phyloP scores from a whole-genome alignment of 1,140 invertebrate species.

The Caenorhabditis latens region DNA sequence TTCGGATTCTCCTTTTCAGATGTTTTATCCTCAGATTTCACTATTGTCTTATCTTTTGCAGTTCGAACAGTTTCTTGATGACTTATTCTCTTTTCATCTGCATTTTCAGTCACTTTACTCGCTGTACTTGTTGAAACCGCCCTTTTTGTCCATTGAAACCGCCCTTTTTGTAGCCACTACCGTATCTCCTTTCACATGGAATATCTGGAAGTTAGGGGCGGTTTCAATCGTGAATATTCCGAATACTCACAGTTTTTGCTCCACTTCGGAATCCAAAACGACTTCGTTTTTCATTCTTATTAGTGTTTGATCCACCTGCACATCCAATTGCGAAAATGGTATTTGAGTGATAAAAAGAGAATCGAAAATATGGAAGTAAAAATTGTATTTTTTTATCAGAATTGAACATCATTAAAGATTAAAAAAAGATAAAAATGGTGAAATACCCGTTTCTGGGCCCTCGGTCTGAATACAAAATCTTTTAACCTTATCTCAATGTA shows the following conservation, averaged over 20 bases:
- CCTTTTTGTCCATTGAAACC: too few relatives aligned
- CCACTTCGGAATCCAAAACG: not conserved
- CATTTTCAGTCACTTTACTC: not conserved
- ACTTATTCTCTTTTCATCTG: not conserved
- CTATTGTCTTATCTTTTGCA: not conserved
- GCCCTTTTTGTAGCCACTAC: not conserved
- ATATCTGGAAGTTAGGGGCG: not conserved
- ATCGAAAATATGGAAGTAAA: not conserved
- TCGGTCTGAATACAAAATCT: too few relatives aligned
- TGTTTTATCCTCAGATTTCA: not conserved
- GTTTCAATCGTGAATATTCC: not conserved
- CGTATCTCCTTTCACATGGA: conserved; percentile 7
- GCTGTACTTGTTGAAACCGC: too few relatives aligned
- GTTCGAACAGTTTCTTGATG: not conserved
- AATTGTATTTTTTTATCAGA: not conserved
- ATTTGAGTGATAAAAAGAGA: not conserved
- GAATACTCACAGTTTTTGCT: not conserved
- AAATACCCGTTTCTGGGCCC: too few relatives aligned
- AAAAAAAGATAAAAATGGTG: not conserved
- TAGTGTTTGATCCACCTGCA: not conserved
- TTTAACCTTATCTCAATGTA: not conserved
- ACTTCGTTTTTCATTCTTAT: not conserved
- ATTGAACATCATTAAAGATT: not conserved
- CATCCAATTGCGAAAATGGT: not conserved
- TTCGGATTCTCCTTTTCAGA: not conserved